phyloP scores from a whole-genome alignment of 2,888 invertebrate species.

The Caenorhabditis sinica region DNA sequence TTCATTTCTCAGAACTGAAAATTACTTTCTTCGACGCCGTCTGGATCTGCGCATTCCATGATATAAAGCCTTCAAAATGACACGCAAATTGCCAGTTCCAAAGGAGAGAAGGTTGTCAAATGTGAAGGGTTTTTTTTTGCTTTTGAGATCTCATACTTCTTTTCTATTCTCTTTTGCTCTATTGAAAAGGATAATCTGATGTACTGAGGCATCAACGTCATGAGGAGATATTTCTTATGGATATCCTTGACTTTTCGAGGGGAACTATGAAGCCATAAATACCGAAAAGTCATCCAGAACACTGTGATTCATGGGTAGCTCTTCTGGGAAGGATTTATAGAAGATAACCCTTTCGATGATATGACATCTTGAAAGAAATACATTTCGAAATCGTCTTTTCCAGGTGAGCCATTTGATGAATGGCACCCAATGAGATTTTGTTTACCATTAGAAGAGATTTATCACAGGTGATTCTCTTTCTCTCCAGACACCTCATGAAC shows the following conservation, averaged over 20 bases:
- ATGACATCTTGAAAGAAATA: background rate
- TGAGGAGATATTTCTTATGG: too few species aligned
- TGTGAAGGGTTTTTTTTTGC: slow-evolving; percentile 1
- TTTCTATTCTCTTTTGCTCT: background rate
- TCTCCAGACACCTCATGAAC: background rate
- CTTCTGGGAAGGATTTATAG: background rate
- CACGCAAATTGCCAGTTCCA: slow-evolving; percentile 13
- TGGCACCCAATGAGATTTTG: too few species aligned
- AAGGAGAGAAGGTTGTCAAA: background rate
- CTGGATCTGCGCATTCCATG: background rate
- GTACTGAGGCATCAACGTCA: background rate
- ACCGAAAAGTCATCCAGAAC: background rate
- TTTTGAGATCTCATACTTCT: background rate
- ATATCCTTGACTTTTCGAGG: background rate
- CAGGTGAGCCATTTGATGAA: background rate
- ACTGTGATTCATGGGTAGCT: background rate
- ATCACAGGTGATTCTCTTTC: background rate
- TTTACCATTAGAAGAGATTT: background rate
- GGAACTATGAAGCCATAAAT: background rate
- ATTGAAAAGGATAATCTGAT: background rate
- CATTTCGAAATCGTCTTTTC: slow-evolving; percentile 10
- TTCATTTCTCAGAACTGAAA: background rate
- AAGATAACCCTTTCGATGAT: background rate
- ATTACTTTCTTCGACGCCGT: background rate
- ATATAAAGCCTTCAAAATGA: slow-evolving; percentile 16